Conservation (phyloP, 2,113 vertebrate species). For the Ctenodactylus gundi region DNA sequence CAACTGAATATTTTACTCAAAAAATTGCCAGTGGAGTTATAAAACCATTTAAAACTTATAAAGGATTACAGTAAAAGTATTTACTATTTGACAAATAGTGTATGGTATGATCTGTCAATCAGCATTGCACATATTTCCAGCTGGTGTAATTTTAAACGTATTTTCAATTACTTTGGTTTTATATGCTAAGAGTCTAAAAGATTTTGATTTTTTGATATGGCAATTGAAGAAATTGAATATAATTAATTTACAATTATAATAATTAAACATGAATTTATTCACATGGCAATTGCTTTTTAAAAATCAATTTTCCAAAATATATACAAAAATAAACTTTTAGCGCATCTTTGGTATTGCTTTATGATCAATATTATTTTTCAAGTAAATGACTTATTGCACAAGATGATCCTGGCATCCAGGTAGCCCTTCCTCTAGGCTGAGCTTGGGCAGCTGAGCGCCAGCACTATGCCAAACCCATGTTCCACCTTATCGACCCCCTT, state of each 20-base stretch:
- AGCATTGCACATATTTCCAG: neutral
- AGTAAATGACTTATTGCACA: neutral
- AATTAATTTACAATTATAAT: too few species aligned
- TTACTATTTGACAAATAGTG: neutral
- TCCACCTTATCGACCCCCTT: neutral
- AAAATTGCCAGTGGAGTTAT: slow-evolving; percentile 6
- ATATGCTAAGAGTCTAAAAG: neutral
- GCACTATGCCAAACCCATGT: accelerated
- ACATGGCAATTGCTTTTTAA: neutral
- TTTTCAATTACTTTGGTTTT: neutral
- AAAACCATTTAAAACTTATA: neutral
- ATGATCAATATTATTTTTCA: neutral
- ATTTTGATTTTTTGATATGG: neutral
- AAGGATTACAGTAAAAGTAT: neutral
- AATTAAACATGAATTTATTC: too few species aligned
- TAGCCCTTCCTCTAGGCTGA: neutral
- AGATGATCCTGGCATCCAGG: neutral
- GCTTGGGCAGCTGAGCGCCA: neutral
- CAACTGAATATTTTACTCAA: neutral
- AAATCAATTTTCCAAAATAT: neutral
- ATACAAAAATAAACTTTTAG: neutral
- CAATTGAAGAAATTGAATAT: too few species aligned
- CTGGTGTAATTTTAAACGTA: neutral
- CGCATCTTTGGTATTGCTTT: neutral
- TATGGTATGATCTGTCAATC: neutral